phyloP scores from a whole-genome alignment of 2,888 invertebrate species.

The Agriotes lineatus region DNA sequence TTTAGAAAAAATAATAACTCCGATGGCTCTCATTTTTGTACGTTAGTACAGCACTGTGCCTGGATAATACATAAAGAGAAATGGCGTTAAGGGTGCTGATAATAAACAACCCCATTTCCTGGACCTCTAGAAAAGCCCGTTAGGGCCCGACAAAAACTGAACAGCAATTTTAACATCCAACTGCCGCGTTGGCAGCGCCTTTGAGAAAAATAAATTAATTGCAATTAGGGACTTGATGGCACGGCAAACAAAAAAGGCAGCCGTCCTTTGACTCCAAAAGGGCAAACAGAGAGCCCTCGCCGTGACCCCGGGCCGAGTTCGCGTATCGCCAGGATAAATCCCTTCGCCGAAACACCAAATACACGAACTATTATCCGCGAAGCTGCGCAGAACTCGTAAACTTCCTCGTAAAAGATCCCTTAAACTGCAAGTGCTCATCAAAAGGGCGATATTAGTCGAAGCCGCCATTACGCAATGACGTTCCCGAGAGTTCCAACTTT shows the following conservation, averaged over 20 bases:
- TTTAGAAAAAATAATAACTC: too few species aligned
- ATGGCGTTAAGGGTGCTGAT: too few species aligned
- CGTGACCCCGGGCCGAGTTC: not conserved
- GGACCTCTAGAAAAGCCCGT: too few species aligned
- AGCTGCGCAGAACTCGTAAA: constrained; percentile 20
- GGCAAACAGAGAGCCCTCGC: not conserved
- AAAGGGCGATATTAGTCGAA: constrained; percentile 12
- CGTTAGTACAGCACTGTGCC: too few species aligned
- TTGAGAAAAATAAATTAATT: too few species aligned
- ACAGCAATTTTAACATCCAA: too few species aligned
- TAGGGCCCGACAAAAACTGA: too few species aligned
- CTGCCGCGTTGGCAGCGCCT: too few species aligned
- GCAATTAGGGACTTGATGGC: too few species aligned
- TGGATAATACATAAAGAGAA: too few species aligned
- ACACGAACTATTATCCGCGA: constrained; percentile 19
- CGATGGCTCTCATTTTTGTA: too few species aligned
- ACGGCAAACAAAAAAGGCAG: not conserved
- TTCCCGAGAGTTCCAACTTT: constrained; percentile 4
- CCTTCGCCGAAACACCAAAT: constrained; percentile 5
- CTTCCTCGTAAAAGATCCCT: constrained; percentile 13
- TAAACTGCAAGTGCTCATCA: constrained; percentile 25
- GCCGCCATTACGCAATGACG: constrained; percentile 15
- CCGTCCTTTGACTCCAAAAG: not conserved
- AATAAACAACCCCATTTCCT: too few species aligned
- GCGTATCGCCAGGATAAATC: constrained; percentile 1